Conservation (phyloP, 2,797 vertebrate species). For the Eulemur coronatus region DNA sequence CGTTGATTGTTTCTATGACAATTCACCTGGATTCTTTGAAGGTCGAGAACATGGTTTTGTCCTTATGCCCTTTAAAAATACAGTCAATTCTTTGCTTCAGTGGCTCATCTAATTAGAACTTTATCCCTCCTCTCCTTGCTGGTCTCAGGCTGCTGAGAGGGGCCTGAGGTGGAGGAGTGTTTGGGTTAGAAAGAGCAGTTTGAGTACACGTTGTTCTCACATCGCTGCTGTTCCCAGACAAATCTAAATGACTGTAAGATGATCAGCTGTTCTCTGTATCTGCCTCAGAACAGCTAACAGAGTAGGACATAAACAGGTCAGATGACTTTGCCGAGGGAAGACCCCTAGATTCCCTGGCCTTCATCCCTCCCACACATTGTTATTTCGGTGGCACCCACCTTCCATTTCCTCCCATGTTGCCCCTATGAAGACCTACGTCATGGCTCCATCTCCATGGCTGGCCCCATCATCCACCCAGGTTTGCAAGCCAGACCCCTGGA, state of each 20-base stretch:
- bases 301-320: neutral
- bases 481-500: neutral
- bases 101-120: neutral
- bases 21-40: neutral
- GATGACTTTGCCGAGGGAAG: neutral
- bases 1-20: neutral
- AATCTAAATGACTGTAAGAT: neutral
- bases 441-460: neutral
- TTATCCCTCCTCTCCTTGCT: neutral
- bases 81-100: neutral
- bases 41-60: neutral
- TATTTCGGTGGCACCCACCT: neutral
- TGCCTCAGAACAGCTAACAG: neutral
- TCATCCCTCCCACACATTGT: too few species aligned
- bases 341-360: neutral
- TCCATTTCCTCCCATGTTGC: neutral
- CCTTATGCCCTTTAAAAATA: neutral
- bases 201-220: neutral
- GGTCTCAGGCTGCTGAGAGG: neutral
- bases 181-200: neutral
- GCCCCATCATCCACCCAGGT: neutral
- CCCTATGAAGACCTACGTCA: rapidly evolving
- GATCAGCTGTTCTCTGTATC: neutral
- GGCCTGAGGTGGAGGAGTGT: neutral
- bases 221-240: neutral